Evolutionary conservation across 2,888 invertebrate genomes (phyloP).

Genomic region (Dolomedes plantarius): DNA sequence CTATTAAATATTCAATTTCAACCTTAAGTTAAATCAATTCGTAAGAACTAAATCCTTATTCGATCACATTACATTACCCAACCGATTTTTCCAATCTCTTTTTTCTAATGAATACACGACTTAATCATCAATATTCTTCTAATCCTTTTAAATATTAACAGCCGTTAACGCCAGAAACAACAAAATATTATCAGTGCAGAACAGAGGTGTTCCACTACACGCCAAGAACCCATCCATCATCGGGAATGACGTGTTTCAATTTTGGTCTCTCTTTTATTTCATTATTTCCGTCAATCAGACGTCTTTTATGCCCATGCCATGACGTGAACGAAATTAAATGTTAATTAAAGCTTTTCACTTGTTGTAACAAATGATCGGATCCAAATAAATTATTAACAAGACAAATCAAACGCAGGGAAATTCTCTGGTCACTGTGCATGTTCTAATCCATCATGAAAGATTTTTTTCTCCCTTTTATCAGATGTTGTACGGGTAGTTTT

Average conservation of each 20-base stretch:
- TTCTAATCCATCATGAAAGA: neutral
- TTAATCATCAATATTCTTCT: neutral
- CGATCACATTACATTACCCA: neutral
- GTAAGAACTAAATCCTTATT: neutral
- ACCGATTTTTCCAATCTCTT: neutral
- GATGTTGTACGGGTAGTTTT: neutral
- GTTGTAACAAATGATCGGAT: slow-evolving; percentile 9
- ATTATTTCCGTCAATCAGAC: slow-evolving; percentile 1
- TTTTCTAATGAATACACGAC: neutral
- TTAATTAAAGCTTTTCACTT: slow-evolving; percentile 3
- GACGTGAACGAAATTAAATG: slow-evolving; percentile 3
- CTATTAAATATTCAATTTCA: too few species aligned
- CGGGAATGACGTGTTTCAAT: neutral
- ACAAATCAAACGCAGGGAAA: neutral
- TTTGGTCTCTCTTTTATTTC: slow-evolving; percentile 6
- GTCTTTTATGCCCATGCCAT: neutral
- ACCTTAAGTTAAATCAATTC: too few species aligned
- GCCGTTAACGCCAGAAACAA: neutral
- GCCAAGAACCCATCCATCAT: neutral
- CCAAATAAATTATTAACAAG: slow-evolving; percentile 3
- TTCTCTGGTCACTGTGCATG: neutral
- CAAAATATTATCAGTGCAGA: neutral
- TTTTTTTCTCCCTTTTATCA: neutral
- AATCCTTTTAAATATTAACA: neutral
- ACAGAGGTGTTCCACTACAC: neutral